Evolutionary conservation across 2,888 invertebrate genomes (phyloP).

Genomic region (Orchesella flavescens): DNA sequence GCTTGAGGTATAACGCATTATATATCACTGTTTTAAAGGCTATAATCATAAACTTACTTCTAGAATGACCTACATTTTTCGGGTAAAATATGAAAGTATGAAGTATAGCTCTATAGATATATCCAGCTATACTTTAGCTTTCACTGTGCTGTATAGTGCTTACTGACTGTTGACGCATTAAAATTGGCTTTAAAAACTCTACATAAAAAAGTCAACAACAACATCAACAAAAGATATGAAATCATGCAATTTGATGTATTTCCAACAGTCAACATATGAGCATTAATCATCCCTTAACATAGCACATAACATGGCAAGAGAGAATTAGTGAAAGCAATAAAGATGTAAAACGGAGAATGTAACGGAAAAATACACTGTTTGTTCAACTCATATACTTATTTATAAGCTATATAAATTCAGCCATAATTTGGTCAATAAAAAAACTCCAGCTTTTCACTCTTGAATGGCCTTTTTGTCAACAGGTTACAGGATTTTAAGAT

Average conservation of each 20-base stretch:
- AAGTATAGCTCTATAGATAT: no score
- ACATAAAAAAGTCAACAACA: neutral
- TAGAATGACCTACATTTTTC: no score
- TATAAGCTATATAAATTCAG: neutral
- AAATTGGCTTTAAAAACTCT: no score
- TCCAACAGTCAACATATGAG: neutral
- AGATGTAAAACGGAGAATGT: neutral
- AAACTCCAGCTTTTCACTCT: neutral
- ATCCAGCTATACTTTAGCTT: no score
- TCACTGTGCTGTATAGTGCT: no score
- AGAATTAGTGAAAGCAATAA: no score
- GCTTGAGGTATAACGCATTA: neutral
- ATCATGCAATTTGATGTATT: constrained; percentile 8
- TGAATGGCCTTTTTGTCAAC: constrained; percentile 14
- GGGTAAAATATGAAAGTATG: no score
- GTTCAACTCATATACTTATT: neutral
- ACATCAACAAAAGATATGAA: neutral
- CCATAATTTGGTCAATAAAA: neutral
- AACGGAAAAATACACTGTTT: neutral
- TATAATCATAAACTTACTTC: neutral
- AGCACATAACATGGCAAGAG: neutral
- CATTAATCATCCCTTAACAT: neutral
- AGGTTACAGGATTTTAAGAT: constrained; percentile 15
- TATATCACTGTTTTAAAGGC: neutral
- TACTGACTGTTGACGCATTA: no score